Evolutionary conservation across 2,113 vertebrate species (phyloP).

Genomic region (Eupsittula cactorum): DNA sequence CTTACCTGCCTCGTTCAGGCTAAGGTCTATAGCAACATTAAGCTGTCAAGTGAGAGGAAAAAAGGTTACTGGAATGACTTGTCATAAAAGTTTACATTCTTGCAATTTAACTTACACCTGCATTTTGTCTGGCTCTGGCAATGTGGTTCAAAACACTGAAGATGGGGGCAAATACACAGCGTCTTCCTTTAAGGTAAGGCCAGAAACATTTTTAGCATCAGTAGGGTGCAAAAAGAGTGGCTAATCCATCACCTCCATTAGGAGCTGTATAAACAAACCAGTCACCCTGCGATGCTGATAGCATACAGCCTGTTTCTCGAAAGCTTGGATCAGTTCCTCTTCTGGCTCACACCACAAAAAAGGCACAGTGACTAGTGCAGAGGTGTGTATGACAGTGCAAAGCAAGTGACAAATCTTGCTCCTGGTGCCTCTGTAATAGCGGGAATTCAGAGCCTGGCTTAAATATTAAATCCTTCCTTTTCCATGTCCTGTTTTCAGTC

Average conservation of each 20-base stretch:
- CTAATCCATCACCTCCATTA: not conserved
- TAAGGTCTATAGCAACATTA: not conserved
- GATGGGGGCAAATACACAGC: not conserved
- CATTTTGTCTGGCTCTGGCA: not conserved
- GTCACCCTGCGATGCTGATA: not conserved
- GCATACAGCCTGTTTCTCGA: not conserved
- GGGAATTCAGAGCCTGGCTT: slow-evolving; percentile 37
- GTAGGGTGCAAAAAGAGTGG: not conserved
- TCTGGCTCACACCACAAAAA: not conserved
- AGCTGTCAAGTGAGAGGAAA: not conserved
- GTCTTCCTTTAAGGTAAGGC: not conserved
- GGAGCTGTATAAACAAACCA: slow-evolving; percentile 17
- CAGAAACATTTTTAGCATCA: not conserved
- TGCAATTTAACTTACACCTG: not conserved
- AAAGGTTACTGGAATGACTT: not conserved
- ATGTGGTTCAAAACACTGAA: not conserved
- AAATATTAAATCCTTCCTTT: slow-evolving; percentile 35
- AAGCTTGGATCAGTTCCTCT: not conserved
- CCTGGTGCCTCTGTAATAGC: not conserved
- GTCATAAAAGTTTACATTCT: not conserved
- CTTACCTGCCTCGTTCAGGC: not conserved
- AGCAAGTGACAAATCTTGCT: not conserved
- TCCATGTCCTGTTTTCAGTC: not conserved
- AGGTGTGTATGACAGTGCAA: not conserved
- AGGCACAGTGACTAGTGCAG: not conserved